These are phyloP conservation scores for Platynereis dumerilii DNA, from an alignment of 2,888 invertebrate species.

Conservation along the genomic window DNA sequence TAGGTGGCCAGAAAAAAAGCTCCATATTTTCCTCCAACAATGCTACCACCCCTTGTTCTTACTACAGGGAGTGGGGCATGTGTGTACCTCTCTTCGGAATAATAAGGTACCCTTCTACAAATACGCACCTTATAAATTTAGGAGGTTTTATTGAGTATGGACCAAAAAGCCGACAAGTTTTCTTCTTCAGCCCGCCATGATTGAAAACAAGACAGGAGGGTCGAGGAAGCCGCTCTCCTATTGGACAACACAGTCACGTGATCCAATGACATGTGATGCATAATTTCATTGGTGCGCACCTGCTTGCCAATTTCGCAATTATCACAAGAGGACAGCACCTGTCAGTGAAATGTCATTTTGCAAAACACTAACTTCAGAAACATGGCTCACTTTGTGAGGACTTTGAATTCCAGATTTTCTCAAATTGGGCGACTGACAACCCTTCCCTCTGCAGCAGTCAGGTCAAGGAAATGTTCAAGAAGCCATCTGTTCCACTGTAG, in stretches of 20 bases:
- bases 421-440: too few species aligned
- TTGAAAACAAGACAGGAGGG: conserved; percentile 11
- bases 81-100: neutral
- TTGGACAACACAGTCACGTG: conserved; percentile 13
- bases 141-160: neutral
- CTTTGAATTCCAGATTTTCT: too few species aligned
- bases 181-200: conserved; percentile 16
- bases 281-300: conserved; percentile 25
- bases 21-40: neutral
- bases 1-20: neutral
- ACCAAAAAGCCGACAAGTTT: neutral
- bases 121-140: neutral
- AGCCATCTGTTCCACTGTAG: too few species aligned
- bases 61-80: too few species aligned
- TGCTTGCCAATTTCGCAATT: too few species aligned
- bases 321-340: too few species aligned
- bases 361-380: too few species aligned
- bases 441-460: too few species aligned
- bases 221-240: neutral
- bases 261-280: conserved; percentile 15
- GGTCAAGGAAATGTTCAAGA: too few species aligned
- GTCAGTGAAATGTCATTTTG: too few species aligned
- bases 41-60: neutral
- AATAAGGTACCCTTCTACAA: neutral
- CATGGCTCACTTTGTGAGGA: too few species aligned